Conservation (phyloP, 2,113 vertebrate species). For the Pelecanus crispus region DNA sequence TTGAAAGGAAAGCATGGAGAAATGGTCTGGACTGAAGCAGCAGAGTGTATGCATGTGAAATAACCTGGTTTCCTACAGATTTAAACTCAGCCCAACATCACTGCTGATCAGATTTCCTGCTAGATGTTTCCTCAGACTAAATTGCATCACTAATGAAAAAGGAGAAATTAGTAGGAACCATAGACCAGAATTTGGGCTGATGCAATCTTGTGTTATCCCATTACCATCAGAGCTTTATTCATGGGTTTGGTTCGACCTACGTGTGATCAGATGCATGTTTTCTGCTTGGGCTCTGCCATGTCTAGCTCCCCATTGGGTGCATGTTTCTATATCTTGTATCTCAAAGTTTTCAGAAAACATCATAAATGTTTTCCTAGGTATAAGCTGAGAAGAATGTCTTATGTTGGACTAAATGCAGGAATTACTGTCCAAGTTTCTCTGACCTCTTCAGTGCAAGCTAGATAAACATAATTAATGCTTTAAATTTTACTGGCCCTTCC, state of each 20-base stretch:
- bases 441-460: neutral
- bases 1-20: neutral
- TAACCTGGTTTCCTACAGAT: neutral
- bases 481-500: neutral
- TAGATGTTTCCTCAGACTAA: neutral
- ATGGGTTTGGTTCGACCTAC: neutral
- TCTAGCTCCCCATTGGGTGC: neutral
- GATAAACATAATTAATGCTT: neutral
- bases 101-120: neutral
- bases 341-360: neutral
- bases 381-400: neutral
- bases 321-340: neutral
- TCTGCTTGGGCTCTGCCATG: neutral
- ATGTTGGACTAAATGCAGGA: neutral
- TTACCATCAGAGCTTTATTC: neutral
- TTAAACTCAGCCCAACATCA: neutral
- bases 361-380: neutral
- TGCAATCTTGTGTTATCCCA: neutral
- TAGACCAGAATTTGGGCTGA: neutral
- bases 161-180: neutral
- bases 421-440: neutral
- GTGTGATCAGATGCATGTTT: neutral
- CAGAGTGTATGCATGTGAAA: neutral
- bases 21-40: neutral
- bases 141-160: neutral